A percentile compares a stretch with the other conserved stretches of the same genome.
Conservation (phyloP, 1,140 invertebrate species). For the Metaphire vulgaris region DNA sequence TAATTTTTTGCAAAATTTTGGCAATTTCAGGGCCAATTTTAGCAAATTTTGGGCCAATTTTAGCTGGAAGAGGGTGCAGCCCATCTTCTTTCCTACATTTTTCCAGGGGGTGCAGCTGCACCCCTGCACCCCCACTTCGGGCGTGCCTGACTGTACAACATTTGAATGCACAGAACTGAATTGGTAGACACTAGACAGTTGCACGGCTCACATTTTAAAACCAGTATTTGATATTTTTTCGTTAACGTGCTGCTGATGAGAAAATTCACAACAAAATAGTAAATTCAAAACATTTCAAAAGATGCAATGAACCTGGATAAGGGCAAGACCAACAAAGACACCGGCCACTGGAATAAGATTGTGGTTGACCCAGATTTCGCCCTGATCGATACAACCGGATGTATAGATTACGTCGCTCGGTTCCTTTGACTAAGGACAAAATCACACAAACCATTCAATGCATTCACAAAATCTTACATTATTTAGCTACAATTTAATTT, state of each 20-base stretch:
- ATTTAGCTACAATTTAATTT: too few species aligned
- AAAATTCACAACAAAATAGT: neutral
- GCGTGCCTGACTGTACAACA: too few species aligned
- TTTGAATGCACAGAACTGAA: too few species aligned
- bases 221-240: neutral
- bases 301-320: slow-evolving; percentile 43
- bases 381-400: slow-evolving; percentile 81
- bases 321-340: slow-evolving; percentile 61
- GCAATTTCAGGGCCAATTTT: too few species aligned
- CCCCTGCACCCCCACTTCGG: too few species aligned
- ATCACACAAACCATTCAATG: too few species aligned
- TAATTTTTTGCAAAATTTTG: too few species aligned
- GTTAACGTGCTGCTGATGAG: slow-evolving; percentile 1
- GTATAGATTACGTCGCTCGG: slow-evolving; percentile 68
- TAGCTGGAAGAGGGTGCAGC: too few species aligned
- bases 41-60: too few species aligned
- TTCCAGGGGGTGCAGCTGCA: too few species aligned
- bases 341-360: slow-evolving; percentile 81
- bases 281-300: neutral
- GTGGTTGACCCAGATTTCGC: slow-evolving; percentile 87
- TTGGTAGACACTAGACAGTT: neutral
- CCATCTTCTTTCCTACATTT: too few species aligned
- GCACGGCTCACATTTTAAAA: neutral
- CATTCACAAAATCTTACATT: too few species aligned
- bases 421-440: slow-evolving; percentile 5